phyloP scores from a whole-genome alignment of 1,140 invertebrate species.

The Papilio machaon region DNA sequence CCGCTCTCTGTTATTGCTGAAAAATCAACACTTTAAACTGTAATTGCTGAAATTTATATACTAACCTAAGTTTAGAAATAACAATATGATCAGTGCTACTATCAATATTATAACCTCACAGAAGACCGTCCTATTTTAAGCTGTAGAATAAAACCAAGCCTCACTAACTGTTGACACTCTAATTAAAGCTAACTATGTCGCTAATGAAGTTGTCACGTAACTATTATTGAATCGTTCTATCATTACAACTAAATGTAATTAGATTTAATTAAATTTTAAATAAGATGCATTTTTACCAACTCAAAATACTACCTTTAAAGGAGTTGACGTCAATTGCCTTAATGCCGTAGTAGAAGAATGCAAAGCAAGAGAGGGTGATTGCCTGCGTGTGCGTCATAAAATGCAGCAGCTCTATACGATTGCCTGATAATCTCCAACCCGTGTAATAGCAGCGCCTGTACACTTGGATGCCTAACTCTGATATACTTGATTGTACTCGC shows the following conservation, averaged over 20 bases:
- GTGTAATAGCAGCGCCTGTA: conserved; percentile 55
- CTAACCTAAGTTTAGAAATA: background rate
- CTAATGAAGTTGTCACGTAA: no score
- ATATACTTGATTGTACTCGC: conserved; percentile 59
- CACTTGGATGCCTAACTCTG: conserved; percentile 56
- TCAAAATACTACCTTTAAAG: conserved; percentile 74
- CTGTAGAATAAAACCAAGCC: background rate
- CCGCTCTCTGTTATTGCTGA: conserved; percentile 85
- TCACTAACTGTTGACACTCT: background rate
- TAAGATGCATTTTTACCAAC: background rate
- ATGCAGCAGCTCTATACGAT: conserved; percentile 53
- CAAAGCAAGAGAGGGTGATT: conserved; percentile 73
- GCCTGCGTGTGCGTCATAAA: conserved; percentile 77
- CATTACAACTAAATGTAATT: background rate
- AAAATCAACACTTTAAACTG: background rate
- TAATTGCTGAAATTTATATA: background rate
- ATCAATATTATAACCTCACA: background rate
- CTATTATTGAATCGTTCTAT: no score
- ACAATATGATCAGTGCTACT: conserved; percentile 31
- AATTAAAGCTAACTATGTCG: no score
- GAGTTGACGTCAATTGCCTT: conserved; percentile 76
- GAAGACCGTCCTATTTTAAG: background rate
- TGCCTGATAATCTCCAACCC: conserved; percentile 53
- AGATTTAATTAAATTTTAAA: background rate
- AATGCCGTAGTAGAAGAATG: conserved; percentile 80